Conservation (phyloP, 2,797 vertebrate species). For the Pagetopsis macropterus region DNA sequence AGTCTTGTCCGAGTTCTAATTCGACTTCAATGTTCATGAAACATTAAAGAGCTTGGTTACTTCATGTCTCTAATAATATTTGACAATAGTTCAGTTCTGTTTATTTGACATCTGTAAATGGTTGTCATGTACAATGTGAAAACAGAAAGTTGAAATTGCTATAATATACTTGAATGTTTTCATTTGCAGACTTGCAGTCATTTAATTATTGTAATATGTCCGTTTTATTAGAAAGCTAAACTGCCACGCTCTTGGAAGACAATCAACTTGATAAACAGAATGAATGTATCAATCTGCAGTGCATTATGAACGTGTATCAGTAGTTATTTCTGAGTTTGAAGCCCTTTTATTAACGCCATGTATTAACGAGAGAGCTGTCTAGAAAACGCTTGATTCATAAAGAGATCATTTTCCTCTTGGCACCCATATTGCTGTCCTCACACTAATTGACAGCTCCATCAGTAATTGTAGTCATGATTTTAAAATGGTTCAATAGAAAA, state of each 20-base stretch:
- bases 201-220: conserved; percentile 42
- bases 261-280: conserved; percentile 25
- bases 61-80: not conserved
- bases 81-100: not conserved
- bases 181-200: conserved; percentile 6
- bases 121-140: not conserved
- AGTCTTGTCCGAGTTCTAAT: not conserved
- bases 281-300: conserved; percentile 2
- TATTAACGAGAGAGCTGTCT: conserved; percentile 15
- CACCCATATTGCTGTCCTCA: conserved; percentile 6
- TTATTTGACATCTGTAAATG: not conserved
- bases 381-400: conserved; percentile 25
- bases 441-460: conserved; percentile 34
- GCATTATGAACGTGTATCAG: conserved; percentile 1
- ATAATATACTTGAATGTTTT: not conserved
- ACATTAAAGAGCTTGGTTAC: not conserved
- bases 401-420: conserved; percentile 14
- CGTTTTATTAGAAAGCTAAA: conserved; percentile 26
- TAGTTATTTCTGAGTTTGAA: conserved; percentile 36
- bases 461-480: conserved; percentile 38
- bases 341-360: conserved; percentile 13
- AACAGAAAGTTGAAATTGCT: not conserved
- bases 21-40: not conserved
- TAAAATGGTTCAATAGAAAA: conserved; percentile 26
- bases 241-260: not conserved